Evolutionary conservation across 1,140 invertebrate genomes (phyloP).

Genomic region (Bactericera cockerelli): DNA sequence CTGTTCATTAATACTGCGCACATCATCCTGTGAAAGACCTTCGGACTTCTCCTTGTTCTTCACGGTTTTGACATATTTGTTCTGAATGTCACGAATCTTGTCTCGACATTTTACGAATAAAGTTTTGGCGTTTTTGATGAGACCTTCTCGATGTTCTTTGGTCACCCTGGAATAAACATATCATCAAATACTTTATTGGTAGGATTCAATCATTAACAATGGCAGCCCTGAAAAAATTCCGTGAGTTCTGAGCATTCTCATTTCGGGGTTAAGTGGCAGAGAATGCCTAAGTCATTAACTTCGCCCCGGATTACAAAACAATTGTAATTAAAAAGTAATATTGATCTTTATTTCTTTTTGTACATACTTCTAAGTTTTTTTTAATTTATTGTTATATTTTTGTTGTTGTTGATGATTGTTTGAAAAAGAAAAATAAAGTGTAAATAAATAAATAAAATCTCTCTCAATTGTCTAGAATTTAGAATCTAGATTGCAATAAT

Average conservation of each 20-base stretch:
- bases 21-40: constrained; percentile 46
- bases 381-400: too few relatives aligned
- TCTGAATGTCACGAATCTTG: constrained; percentile 59
- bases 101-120: constrained; percentile 66
- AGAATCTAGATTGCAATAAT: too few relatives aligned
- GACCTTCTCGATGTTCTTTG: constrained; percentile 71
- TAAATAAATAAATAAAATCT: too few relatives aligned
- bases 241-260: neutral
- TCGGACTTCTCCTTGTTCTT: constrained; percentile 41
- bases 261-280: too few relatives aligned
- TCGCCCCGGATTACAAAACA: too few relatives aligned
- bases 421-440: too few relatives aligned
- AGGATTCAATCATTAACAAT: neutral
- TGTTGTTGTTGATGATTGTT: too few relatives aligned
- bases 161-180: constrained; percentile 75
- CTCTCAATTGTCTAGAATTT: constrained; percentile 12
- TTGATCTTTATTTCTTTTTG: too few relatives aligned
- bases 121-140: constrained; percentile 73
- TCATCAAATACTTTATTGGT: too few relatives aligned
- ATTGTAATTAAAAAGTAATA: too few relatives aligned
- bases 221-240: constrained; percentile 10
- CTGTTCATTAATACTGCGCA: constrained; percentile 44
- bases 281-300: too few relatives aligned
- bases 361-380: too few relatives aligned
- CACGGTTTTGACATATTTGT: constrained; percentile 47